Percentiles rank a stretch among this genome's conserved stretches.
Evolutionary conservation across 1,140 invertebrate species (phyloP).

Genomic region (Heliothis virescens): DNA sequence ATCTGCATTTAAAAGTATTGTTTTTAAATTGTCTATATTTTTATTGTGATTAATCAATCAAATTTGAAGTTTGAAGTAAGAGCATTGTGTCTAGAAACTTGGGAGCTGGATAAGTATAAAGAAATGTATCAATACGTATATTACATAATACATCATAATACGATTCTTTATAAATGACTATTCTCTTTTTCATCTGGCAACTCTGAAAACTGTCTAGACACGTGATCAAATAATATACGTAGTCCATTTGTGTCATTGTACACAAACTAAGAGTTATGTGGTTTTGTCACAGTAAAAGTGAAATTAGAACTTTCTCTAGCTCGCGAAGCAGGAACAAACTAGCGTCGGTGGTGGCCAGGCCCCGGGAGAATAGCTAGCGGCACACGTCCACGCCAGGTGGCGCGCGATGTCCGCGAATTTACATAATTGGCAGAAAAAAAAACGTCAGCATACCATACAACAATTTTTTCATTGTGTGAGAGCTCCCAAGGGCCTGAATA

Average conservation of each 20-base stretch:
- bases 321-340: slow-evolving; percentile 60
- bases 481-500: slow-evolving; percentile 74
- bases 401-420: slow-evolving; percentile 68
- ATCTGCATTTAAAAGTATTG: not conserved
- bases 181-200: slow-evolving; percentile 50
- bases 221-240: slow-evolving; percentile 36
- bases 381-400: slow-evolving; percentile 64
- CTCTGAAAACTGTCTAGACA: slow-evolving; percentile 51
- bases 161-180: slow-evolving; percentile 66
- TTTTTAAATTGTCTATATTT: too few relatives aligned
- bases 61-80: too few relatives aligned
- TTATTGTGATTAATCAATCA: too few relatives aligned
- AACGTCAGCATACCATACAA: slow-evolving; percentile 69
- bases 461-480: slow-evolving; percentile 74
- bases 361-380: slow-evolving; percentile 65
- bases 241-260: slow-evolving; percentile 19
- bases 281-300: slow-evolving; percentile 60
- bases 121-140: not conserved
- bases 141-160: slow-evolving; percentile 37
- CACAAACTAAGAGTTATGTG: slow-evolving; percentile 48
- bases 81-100: too few relatives aligned
- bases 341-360: slow-evolving; percentile 48
- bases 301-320: slow-evolving; percentile 65
- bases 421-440: slow-evolving; percentile 76
- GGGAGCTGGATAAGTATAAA: too few relatives aligned